These are phyloP conservation scores for Nomada fabriciana DNA, from an alignment of 2,888 invertebrate genomes.

Conservation along the genomic window DNA sequence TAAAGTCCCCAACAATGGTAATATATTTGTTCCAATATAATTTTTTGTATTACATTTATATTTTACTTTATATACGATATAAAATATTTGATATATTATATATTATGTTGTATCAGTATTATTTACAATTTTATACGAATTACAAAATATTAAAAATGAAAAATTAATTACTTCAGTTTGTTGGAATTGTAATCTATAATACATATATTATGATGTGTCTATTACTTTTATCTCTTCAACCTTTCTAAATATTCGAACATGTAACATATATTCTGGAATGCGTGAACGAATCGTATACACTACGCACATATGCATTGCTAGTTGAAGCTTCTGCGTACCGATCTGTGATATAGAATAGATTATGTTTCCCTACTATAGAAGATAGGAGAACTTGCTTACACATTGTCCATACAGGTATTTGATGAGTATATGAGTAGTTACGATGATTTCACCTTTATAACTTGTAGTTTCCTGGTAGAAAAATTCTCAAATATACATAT, in stretches of 20 bases:
- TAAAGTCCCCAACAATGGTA: too few relatives aligned
- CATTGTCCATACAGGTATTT: constrained; percentile 14
- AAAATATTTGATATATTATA: too few relatives aligned
- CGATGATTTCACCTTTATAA: constrained; percentile 9
- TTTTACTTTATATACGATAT: neutral
- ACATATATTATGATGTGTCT: too few relatives aligned
- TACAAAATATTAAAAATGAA: neutral
- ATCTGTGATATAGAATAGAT: constrained; percentile 5
- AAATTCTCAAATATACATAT: constrained; percentile 27
- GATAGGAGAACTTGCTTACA: constrained; percentile 38
- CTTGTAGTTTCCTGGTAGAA: constrained; percentile 28
- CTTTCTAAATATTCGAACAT: too few relatives aligned
- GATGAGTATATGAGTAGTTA: constrained; percentile 16
- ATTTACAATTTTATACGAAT: neutral
- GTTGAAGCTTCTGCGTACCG: neutral
- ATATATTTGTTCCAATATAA: neutral
- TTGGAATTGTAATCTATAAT: neutral
- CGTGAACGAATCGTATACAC: too few relatives aligned
- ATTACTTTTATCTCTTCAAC: too few relatives aligned
- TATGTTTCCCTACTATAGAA: constrained; percentile 34
- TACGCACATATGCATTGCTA: neutral
- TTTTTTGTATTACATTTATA: neutral
- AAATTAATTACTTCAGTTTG: constrained; percentile 1
- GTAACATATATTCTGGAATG: too few relatives aligned
- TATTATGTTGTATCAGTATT: neutral